Conservation (phyloP, 2,113 vertebrate species). For the Ciconia maguari region DNA sequence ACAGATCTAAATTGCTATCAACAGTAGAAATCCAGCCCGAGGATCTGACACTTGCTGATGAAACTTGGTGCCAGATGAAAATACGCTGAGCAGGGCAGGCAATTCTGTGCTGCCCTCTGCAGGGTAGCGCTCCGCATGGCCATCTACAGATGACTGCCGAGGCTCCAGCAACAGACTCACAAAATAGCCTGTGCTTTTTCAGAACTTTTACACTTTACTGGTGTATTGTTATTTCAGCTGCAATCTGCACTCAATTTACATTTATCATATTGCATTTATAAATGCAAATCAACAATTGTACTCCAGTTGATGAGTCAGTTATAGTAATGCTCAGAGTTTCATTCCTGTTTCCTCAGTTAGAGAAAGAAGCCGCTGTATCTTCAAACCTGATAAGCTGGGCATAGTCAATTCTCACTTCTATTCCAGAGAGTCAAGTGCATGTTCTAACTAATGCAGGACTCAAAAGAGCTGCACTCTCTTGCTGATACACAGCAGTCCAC, state of each 20-base stretch:
- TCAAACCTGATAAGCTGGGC: neutral
- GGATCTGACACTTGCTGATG: neutral
- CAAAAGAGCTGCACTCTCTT: neutral
- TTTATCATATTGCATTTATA: neutral
- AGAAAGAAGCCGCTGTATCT: neutral
- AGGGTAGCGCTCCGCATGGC: neutral
- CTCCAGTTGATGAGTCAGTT: neutral
- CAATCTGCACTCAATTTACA: neutral
- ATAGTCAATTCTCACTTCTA: neutral
- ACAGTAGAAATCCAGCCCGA: neutral
- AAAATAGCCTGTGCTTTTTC: neutral
- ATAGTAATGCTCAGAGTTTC: neutral
- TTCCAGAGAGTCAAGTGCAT: too few species aligned
- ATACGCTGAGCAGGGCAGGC: rapidly evolving
- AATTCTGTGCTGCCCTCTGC: slow-evolving; percentile 52
- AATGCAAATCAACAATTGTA: neutral
- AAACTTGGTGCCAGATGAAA: neutral
- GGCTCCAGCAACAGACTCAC: neutral
- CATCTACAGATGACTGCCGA: neutral
- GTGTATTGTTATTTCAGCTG: neutral
- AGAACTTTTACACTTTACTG: neutral
- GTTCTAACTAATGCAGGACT: neutral
- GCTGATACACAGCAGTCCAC: neutral
- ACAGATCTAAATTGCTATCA: neutral
- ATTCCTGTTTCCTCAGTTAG: neutral